Base-by-base conservation (phyloP, 2,797 vertebrate genomes). In the Neomorphus geoffroyi region DNA sequence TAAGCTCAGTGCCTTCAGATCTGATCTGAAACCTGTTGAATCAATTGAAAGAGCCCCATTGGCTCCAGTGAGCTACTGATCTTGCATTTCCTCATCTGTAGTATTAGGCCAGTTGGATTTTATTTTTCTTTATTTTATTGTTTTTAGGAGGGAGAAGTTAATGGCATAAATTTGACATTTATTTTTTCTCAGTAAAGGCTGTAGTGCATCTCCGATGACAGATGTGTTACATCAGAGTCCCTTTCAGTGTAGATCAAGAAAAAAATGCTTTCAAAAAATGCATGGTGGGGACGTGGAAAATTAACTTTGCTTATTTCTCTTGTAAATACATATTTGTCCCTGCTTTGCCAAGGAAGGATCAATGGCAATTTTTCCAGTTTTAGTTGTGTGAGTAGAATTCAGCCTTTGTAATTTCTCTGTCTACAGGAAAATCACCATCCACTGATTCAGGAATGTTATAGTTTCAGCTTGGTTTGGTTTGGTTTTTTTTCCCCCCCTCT, bases 361-460 rank as follows among this genome's bases (percentile, higher is more conserved):
- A 91, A 58, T 32, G 39, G 13, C 16, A 93, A 67, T 91, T 86
- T 94, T 93, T 14, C 35, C n/a, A 33, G 18, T 69, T 86, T 86
- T 88, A 11, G 65, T 69, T 69, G 11, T 39, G 32, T 48, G n/a
- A 91, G 75, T 78, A 88, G 57, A 69, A 79, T 91, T 89, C 66
- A 78, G 77, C 46, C 33, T 89, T 82, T 18, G 7, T 79, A 91
- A 88, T 88, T 74, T 86, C 32, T 85, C 72, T 65, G 11, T 93
- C 81, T 95, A 56, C 69, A 69, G 18, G 46, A 87, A 83, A 72
- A 83, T 83, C 73, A 83, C 92, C 78, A 89, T 88, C 94, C 94
- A 92, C 93, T 93, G 92, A 91, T 96, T 93, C 88, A 66, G 54
- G 58, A 86, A n/a, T n/a, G n/a, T n/a, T n/a, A n/a, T n/a, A n/a